These are phyloP conservation scores for Dendronephthya gigantea DNA, from an alignment of 64 coral and sea anemone genomes.

Conservation along the genomic window DNA sequence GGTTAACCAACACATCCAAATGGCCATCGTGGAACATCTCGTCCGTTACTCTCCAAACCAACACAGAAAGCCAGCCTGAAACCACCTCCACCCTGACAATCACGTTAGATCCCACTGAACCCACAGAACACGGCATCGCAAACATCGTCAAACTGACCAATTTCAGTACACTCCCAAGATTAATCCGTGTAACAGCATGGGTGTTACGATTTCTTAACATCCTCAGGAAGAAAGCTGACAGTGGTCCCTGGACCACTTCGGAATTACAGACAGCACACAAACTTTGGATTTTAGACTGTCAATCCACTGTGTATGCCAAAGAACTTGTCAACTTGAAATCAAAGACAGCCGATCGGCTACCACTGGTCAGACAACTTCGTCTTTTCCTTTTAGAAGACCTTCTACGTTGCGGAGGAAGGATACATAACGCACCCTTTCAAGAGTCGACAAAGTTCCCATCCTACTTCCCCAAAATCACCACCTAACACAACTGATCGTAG, in stretches of 20 bases:
- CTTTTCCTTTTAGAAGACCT: neutral
- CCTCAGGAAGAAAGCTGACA: neutral
- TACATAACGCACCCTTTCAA: neutral
- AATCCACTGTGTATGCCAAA: neutral
- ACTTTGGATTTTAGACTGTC: neutral
- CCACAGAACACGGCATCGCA: neutral
- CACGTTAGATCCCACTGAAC: neutral
- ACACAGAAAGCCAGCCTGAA: neutral
- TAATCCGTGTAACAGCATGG: neutral
- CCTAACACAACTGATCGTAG: neutral
- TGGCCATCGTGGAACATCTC: neutral
- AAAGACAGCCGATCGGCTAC: neutral
- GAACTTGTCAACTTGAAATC: neutral
- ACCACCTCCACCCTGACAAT: neutral
- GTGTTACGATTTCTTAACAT: neutral
- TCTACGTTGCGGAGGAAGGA: neutral
- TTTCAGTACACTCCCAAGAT: neutral
- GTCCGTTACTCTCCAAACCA: neutral
- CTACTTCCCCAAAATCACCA: neutral
- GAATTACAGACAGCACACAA: neutral
- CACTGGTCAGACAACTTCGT: neutral
- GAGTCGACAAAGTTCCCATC: neutral
- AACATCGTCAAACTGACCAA: neutral
- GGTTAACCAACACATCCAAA: neutral
- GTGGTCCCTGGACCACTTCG: neutral